phyloP scores from a whole-genome alignment of 2,888 invertebrate genomes.

The Eristalis pertinax region DNA sequence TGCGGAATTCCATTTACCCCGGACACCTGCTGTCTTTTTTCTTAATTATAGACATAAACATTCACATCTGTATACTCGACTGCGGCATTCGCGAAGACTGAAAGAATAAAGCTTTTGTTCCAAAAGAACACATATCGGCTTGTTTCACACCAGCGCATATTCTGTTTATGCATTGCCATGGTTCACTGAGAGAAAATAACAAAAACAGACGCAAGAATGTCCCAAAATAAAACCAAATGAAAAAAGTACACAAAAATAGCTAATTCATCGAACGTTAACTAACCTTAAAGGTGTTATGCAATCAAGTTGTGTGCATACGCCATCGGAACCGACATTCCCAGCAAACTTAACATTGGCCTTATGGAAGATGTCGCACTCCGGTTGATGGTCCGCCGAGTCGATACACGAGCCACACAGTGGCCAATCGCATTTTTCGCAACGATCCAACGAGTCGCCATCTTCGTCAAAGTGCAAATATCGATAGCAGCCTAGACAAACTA shows the following conservation, averaged over 20 bases:
- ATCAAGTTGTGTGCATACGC: slow-evolving; percentile 87
- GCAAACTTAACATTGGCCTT: slow-evolving; percentile 84
- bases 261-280: slow-evolving; percentile 72
- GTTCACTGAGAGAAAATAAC: not conserved
- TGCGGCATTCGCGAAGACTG: not conserved
- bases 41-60: not conserved
- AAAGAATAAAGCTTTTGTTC: not conserved
- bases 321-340: slow-evolving; percentile 84
- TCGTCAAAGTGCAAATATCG: slow-evolving; percentile 82
- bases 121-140: not conserved
- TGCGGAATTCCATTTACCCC: not conserved
- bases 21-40: not conserved
- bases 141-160: not conserved
- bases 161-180: not conserved
- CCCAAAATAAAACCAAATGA: slow-evolving; percentile 3
- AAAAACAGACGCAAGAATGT: slow-evolving; percentile 2
- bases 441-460: slow-evolving; percentile 79
- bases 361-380: slow-evolving; percentile 87
- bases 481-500: slow-evolving; percentile 90
- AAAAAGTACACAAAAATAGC: not conserved
- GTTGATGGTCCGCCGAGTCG: slow-evolving; percentile 83
- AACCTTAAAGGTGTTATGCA: slow-evolving; percentile 91
- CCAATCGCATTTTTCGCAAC: slow-evolving; percentile 88
- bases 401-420: slow-evolving; percentile 83
- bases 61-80: not conserved